phyloP scores from a whole-genome alignment of 1,140 invertebrate species.

The Phymastichus coffea region DNA sequence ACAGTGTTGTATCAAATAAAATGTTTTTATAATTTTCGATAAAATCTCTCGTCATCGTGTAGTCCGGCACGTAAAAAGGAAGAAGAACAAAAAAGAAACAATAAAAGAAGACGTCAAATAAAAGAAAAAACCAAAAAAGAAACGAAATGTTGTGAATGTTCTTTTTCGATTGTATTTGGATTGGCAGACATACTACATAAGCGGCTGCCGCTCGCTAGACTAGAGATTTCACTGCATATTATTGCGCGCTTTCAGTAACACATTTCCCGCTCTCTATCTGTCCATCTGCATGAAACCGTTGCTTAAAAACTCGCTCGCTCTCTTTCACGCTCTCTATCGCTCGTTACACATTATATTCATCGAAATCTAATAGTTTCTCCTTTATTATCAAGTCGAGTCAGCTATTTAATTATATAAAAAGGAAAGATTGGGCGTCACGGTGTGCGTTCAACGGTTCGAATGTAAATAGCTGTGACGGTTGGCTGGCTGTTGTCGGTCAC shows the following conservation, averaged over 20 bases:
- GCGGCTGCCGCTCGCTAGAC: conserved; percentile 53
- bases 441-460: background rate
- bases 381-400: background rate
- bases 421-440: background rate
- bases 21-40: background rate
- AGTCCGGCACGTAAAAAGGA: background rate
- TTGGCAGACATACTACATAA: conserved; percentile 41
- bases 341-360: background rate
- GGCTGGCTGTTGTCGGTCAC: background rate
- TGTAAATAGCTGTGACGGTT: too few species aligned
- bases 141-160: too few species aligned
- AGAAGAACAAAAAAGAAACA: background rate
- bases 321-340: background rate
- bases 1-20: too few species aligned
- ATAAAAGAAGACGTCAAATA: too few species aligned
- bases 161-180: conserved; percentile 45
- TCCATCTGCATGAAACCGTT: conserved; percentile 1
- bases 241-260: conserved; percentile 48
- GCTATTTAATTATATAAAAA: background rate
- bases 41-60: conserved; percentile 2
- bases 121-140: conserved; percentile 4
- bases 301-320: background rate
- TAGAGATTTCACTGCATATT: conserved; percentile 57
- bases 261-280: conserved; percentile 1
- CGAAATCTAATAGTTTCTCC: background rate